Conservation (phyloP, 2,113 vertebrate species). For the Oplegnathus fasciatus region DNA sequence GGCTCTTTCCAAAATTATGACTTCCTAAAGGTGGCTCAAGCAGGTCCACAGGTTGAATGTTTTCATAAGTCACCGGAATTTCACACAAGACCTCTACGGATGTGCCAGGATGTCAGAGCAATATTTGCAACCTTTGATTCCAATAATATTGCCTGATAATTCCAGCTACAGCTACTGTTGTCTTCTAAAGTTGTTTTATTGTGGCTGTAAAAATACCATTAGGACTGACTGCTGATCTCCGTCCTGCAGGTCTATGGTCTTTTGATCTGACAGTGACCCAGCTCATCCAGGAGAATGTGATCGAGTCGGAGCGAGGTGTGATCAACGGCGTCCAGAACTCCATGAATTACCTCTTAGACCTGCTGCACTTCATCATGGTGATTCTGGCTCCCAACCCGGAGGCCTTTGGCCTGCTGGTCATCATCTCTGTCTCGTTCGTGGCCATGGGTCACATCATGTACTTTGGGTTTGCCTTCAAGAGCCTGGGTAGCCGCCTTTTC, state of each 20-base stretch:
- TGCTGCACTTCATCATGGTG: constrained; percentile 99
- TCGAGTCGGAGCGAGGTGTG: constrained; percentile 95
- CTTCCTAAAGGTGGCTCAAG: constrained; percentile 14
- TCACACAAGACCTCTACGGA: not conserved
- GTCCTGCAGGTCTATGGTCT: constrained; percentile 93
- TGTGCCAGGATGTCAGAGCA: constrained; percentile 31
- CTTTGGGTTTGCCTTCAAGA: constrained; percentile 94
- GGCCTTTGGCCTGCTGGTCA: constrained; percentile 95
- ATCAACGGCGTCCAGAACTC: constrained; percentile 99
- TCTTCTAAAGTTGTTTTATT: constrained; percentile 16
- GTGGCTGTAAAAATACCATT: constrained; percentile 46
- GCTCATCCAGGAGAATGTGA: constrained; percentile 97
- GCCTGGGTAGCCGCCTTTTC: constrained; percentile 89
- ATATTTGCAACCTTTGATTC: constrained; percentile 79
- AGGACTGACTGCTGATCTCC: constrained; percentile 27
- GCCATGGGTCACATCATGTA: constrained; percentile 97
- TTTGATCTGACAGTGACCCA: constrained; percentile 99
- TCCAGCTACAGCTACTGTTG: constrained; percentile 7
- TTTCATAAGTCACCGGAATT: constrained; percentile 20
- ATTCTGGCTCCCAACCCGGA: constrained; percentile 97
- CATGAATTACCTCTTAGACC: constrained; percentile 99
- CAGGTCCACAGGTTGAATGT: constrained; percentile 14
- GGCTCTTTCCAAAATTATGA: not conserved
- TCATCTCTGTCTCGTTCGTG: constrained; percentile 98
- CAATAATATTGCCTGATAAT: constrained; percentile 42